Percentiles rank a stretch among this genome's conserved stretches.
Evolutionary conservation across 2,888 invertebrate species (phyloP).

Genomic region (Ischnura elegans): DNA sequence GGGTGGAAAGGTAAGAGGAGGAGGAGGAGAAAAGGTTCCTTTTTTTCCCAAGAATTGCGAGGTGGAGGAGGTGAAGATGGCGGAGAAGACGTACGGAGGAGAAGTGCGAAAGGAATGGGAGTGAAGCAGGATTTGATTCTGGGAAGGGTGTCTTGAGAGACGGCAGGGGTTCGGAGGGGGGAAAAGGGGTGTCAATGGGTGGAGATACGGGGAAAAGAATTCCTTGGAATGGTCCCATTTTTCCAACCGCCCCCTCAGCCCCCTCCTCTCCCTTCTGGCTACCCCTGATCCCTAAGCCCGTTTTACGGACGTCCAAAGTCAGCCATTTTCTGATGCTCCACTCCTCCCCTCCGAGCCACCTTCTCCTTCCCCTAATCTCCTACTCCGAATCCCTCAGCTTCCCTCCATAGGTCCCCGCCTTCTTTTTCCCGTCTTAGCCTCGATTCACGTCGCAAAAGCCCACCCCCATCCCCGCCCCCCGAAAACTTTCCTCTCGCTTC

Average conservation of each 20-base stretch:
- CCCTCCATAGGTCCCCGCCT: neutral
- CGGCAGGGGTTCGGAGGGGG: neutral
- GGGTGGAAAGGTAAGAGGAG: neutral
- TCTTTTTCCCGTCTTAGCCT: neutral
- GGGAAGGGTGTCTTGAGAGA: neutral
- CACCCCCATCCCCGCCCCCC: too few relatives aligned
- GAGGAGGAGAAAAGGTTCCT: too few relatives aligned
- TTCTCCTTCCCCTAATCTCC: neutral
- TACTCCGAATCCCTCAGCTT: neutral
- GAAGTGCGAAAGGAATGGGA: neutral
- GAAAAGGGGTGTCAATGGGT: neutral
- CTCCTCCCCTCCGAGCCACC: neutral
- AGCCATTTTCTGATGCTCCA: slow-evolving; percentile 48
- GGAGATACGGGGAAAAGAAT: slow-evolving; percentile 23
- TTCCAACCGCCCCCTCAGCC: slow-evolving; percentile 20
- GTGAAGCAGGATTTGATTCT: slow-evolving; percentile 25
- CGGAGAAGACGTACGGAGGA: neutral
- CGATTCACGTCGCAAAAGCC: neutral
- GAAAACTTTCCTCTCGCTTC: neutral
- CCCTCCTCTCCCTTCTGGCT: neutral
- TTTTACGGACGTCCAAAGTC: slow-evolving; percentile 61
- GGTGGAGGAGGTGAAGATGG: slow-evolving; percentile 65
- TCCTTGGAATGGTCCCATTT: slow-evolving; percentile 41
- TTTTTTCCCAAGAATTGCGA: slow-evolving; percentile 61
- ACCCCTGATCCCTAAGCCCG: slow-evolving; percentile 56